Percentiles rank a stretch among this genome's conserved stretches.
Evolutionary conservation across 2,797 vertebrate species (phyloP).

Genomic region (Acrocephalus scirpaceus): DNA sequence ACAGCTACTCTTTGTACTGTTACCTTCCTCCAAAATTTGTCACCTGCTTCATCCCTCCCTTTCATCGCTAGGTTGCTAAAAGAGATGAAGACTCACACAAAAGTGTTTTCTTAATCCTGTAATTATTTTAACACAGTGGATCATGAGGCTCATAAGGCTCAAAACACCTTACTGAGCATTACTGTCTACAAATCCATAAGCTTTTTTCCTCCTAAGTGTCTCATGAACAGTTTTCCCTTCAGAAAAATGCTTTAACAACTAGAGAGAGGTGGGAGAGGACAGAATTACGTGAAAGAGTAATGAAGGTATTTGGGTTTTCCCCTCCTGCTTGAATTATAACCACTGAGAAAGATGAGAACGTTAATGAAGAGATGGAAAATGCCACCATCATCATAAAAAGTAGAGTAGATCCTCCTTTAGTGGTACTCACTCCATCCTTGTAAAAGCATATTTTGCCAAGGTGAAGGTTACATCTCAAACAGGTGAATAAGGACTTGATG

Average conservation of each 20-base stretch:
- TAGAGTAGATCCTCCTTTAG: not conserved
- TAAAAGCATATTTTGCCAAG: not conserved
- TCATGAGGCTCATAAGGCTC: not conserved
- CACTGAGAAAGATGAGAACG: not conserved
- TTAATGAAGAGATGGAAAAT: not conserved
- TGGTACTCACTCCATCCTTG: not conserved
- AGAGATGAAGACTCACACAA: not conserved
- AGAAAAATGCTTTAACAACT: not conserved
- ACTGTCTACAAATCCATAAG: not conserved
- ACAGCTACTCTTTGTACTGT: not conserved
- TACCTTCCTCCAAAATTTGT: not conserved
- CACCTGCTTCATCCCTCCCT: not conserved
- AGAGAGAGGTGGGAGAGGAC: fast-evolving
- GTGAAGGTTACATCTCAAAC: not conserved
- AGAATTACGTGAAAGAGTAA: not conserved
- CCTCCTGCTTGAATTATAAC: not conserved
- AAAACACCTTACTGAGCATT: not conserved
- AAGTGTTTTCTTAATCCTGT: not conserved
- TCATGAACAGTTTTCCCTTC: not conserved
- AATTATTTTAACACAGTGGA: not conserved
- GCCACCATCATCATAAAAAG: not conserved
- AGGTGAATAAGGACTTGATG: not conserved
- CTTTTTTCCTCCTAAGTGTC: not conserved
- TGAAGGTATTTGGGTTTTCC: not conserved
- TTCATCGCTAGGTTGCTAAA: not conserved